phyloP scores from a whole-genome alignment of 2,113 vertebrate species.

The Syrrhaptes paradoxus region DNA sequence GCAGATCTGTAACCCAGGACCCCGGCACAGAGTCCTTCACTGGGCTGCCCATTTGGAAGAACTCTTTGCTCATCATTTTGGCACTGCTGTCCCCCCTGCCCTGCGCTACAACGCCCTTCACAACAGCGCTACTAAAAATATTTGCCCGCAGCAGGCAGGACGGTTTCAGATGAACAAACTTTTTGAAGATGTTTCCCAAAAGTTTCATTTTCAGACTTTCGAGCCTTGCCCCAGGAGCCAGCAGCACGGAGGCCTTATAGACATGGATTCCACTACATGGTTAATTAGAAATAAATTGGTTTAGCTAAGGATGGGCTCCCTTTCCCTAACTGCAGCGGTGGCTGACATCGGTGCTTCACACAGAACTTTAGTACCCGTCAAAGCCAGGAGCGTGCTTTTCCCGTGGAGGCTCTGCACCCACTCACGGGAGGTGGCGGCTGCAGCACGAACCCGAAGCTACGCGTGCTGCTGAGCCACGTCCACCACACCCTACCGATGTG shows the following conservation, averaged over 20 bases:
- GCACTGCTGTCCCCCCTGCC: neutral
- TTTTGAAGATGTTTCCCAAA: neutral
- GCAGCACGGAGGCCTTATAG: neutral
- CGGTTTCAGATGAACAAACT: neutral
- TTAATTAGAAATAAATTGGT: neutral
- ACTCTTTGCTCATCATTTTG: neutral
- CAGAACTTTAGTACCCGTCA: neutral
- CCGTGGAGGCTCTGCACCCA: neutral
- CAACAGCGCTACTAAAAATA: neutral
- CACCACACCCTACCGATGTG: accelerated
- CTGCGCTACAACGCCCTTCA: neutral
- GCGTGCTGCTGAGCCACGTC: accelerated
- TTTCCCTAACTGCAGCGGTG: neutral
- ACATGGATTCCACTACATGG: neutral
- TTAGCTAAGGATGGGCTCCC: neutral
- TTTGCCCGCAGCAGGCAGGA: neutral
- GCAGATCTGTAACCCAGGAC: neutral
- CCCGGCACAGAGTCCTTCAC: neutral
- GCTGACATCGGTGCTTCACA: neutral
- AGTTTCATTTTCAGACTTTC: neutral
- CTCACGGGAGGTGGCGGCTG: neutral
- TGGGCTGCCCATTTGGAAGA: neutral
- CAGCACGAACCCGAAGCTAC: accelerated
- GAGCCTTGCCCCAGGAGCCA: neutral
- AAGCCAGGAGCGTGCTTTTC: neutral